Evolutionary conservation across 1,140 invertebrate genomes (phyloP), one percentile per base, ranked within the genome.

Genomic region (Asobara japonica): DNA sequence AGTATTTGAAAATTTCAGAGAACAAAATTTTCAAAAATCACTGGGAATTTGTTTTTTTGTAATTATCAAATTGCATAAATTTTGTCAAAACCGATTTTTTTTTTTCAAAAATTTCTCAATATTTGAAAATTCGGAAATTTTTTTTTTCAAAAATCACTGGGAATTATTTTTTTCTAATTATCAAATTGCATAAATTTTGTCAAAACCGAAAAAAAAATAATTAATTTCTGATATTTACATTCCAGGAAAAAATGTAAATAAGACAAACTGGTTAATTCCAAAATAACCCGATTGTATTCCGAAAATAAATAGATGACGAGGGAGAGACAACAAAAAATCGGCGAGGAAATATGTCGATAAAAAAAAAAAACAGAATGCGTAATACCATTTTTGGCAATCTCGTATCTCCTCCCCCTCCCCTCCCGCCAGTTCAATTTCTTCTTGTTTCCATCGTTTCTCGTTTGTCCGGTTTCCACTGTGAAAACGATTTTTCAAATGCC

Each of bases 381-480:
- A 77, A 75, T 68, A 16, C 78, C 78, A 78, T 77, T 79, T 79
- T 78, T 77, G 78, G 78, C 60, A 72, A 78, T 77, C 69, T 70
- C 62, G 61, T 20, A 33, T 45, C 56, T 72, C 75, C n/a, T 65
- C 60, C 22, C 60, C 71, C n/a, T 38, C 2, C n/a, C 8, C 36
- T n/a, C 36, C 36, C 36, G 8, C 7, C 20, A 25, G 1, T 18
- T 27, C 6, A 2, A 1, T 56, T 56, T 56, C n/a, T 56, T 56
- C 25, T 56, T 25, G 22, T 38, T 41, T 31, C 10, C 31, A 71
- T 38, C 25, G 16, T 45, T 74, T 79, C 78, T 73, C 75, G 78
- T 79, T 76, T 74, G 75, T 76, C 80, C 74, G 76, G 79, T 79
- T 66, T 48, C 36, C 22, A 25, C 41, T 66, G 41, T 27, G 51